Conservation (phyloP, 2,888 invertebrate genomes). For the Drosophila phalerata region DNA sequence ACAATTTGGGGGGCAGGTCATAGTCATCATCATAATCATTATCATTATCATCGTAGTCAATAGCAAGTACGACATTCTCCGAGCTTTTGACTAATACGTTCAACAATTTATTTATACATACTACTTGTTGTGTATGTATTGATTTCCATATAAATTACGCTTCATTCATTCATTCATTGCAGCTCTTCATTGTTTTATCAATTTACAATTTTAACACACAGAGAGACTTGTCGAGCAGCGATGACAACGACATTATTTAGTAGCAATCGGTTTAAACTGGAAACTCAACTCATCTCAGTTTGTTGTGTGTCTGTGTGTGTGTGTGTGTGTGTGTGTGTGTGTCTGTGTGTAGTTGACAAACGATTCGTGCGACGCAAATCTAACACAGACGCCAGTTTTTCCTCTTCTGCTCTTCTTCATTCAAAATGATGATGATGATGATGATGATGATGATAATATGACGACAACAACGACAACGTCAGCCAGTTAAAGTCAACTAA, state of each 20-base stretch:
- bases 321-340: constrained; percentile 29
- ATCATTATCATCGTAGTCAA: not conserved
- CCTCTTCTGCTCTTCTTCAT: constrained; percentile 39
- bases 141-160: constrained; percentile 76
- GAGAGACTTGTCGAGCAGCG: constrained; percentile 11
- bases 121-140: constrained; percentile 48
- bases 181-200: constrained; percentile 69
- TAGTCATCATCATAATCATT: constrained; percentile 1
- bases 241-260: constrained; percentile 57
- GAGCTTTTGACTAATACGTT: constrained; percentile 29
- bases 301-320: constrained; percentile 24
- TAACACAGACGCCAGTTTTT: constrained; percentile 49
- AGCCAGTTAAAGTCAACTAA: constrained; percentile 53
- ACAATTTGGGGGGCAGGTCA: constrained; percentile 47
- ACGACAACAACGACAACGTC: constrained; percentile 34
- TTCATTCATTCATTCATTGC: constrained; percentile 77
- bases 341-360: constrained; percentile 58
- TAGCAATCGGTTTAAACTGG: constrained; percentile 74
- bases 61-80: constrained; percentile 1
- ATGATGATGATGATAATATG: constrained; percentile 27
- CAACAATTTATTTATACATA: constrained; percentile 19
- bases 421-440: constrained; percentile 27
- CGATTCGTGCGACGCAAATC: constrained; percentile 75
- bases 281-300: constrained; percentile 51
- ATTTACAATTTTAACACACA: constrained; percentile 77